Base-by-base conservation (phyloP, 2,888 invertebrate genomes). In the Caenorhabditis panamensis region DNA sequence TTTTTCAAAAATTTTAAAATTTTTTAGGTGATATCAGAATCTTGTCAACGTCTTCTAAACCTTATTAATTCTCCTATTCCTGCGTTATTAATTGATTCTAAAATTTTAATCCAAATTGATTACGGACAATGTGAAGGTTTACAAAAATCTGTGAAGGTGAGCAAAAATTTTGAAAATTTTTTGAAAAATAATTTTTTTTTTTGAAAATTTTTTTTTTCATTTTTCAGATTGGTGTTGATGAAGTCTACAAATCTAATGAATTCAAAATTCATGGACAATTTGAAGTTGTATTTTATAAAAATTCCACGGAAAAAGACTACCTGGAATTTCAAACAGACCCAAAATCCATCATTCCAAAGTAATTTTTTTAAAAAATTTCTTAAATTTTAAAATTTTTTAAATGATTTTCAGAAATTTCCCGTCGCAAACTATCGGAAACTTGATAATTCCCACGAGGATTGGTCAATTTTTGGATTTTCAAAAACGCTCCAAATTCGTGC, bases 261-360 rank as follows among this genome's bases (percentile, higher is more conserved):
- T 6, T 47, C 18, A n/a, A 47, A 47, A 5, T 18, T 3, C 18
- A n/a, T 5, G 18, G 20, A 2, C 18, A 41, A 28, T 71, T 78
- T 18, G 61, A 78, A 11, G 36, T 71, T 0, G 13, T 66, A 0
- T 66, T 44, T 31, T 78, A 28, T 26, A 31, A 26, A 11, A 78
- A 78, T 53, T 51, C 63, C 6, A 64, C 59, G 1, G 13, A 44
- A 13, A 71, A 28, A 5, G 78, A 78, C 28, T 78, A 54, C 36
- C n/a, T 78, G 47, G 71, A 71, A n/a, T 71, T 78, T 22, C 51
- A 31, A n/a, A 61, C 71, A 0, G 44, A 56, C 4, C 58, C 58
- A 6, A 41, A 37, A 22, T 28, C 22, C 8, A 78, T 71, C 20
- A 78, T 71, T 41, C 78, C 71, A 51, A 64, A 78, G 78, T 78